Conservation (phyloP, 2,113 vertebrate genomes). For the Sakesphorus luctuosus region DNA sequence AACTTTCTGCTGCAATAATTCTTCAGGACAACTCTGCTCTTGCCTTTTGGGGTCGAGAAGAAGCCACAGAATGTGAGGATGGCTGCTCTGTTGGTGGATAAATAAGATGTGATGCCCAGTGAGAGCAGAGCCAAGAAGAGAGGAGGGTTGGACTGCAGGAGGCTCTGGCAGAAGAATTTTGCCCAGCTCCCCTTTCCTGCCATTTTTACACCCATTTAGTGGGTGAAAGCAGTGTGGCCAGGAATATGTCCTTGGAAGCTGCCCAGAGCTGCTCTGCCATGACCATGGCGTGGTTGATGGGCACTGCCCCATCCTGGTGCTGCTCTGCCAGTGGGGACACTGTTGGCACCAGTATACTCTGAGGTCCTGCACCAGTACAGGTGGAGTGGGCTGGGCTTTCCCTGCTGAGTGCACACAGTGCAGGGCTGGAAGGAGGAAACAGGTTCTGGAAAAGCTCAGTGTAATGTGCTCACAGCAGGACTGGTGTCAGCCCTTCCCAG, state of each 20-base stretch:
- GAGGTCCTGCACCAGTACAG: not conserved
- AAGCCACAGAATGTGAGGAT: not conserved
- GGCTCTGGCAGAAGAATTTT: not conserved
- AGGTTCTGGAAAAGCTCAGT: not conserved
- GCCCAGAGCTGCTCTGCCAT: not conserved
- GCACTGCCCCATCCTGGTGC: not conserved
- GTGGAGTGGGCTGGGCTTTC: not conserved
- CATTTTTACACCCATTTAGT: not conserved
- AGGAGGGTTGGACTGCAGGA: not conserved
- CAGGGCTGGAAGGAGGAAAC: not conserved
- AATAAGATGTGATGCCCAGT: not conserved
- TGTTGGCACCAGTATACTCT: not conserved
- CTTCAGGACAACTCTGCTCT: not conserved
- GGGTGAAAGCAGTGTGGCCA: not conserved
- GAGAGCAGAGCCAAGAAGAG: not conserved
- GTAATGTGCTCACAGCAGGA: not conserved
- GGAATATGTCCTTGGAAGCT: not conserved
- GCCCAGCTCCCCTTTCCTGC: not conserved
- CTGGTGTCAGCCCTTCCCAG: not conserved
- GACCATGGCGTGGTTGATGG: not conserved
- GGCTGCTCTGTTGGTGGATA: not conserved
- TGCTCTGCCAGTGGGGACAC: not conserved
- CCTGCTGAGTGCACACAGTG: not conserved
- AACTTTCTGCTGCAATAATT: not conserved
- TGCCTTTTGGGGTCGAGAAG: not conserved